Base-by-base conservation (phyloP, 2,113 vertebrate species). In the Phoenicopterus ruber region DNA sequence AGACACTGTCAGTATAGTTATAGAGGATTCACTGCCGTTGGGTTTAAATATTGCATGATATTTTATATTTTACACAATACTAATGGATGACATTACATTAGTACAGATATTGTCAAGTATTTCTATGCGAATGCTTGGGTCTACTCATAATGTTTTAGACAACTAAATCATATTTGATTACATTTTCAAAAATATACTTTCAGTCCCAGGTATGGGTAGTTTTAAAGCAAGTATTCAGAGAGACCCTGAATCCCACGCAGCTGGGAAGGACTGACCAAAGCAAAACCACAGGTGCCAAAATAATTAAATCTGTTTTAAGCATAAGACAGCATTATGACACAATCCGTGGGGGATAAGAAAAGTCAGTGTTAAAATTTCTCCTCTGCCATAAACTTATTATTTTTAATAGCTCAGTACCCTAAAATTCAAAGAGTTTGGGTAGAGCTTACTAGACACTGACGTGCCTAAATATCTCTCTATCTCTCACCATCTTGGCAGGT, bases 1-100 rank as follows among this genome's bases (percentile, higher is more conserved):
- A 97, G 95, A n/a, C 29, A 18, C 89, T 94, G 86, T 61, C 95
- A 66, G 84, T n/a, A 47, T 24, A 84, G 84, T 84, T 91, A 74
- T 2, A 62, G 82, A 94, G 70, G 62, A 87, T 87, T 94, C 89
- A 72, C 70, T 71, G 91, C 71, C 90, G 62, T 2, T 83, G 49
- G 84, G 90, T 95, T 95, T 91, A 91, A 94, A 93, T 58, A 73
- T 31, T 94, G 80, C 69, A 36, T 32, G 88, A 38, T 82, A 72
- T 79, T 96, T 95, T 93, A 61, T 36, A 54, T 65, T 93, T 93
- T 54, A 73, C 61, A 70, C 71, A 73, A 55, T 32, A 40, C 78
- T 86, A 81, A 91, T 69, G 67, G 86, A 28, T 57, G 91, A 21
- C 67, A 66, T 70, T 73, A 89, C 8, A 2, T 84, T 55, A 20